Conservation (phyloP, 2,113 vertebrate genomes). For the Sylvicapra grimmia region DNA sequence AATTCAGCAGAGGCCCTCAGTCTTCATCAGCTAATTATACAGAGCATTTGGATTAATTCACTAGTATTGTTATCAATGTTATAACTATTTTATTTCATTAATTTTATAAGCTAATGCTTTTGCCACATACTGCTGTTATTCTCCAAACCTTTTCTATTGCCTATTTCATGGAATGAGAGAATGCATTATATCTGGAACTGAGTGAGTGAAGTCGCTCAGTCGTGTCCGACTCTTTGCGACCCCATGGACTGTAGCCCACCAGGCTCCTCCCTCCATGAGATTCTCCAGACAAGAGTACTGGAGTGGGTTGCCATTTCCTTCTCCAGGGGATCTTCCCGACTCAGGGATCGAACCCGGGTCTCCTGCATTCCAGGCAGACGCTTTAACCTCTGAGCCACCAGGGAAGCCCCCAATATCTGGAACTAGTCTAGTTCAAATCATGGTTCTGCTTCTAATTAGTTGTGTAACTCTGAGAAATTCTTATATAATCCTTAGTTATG, state of each 20-base stretch:
- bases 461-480: background rate
- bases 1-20: background rate
- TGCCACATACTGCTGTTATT: background rate
- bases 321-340: too few relatives aligned
- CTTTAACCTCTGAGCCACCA: too few relatives aligned
- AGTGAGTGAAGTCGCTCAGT: too few relatives aligned
- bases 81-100: slow-evolving; percentile 24
- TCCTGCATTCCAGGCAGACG: too few relatives aligned
- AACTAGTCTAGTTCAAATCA: background rate
- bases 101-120: slow-evolving; percentile 22
- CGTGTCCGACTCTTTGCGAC: too few relatives aligned
- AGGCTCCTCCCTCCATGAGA: too few relatives aligned
- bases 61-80: background rate
- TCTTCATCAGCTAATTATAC: slow-evolving; percentile 9
- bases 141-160: background rate
- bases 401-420: too few relatives aligned
- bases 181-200: background rate
- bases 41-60: slow-evolving; percentile 37
- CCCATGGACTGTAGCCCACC: too few relatives aligned
- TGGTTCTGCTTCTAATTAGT: background rate
- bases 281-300: too few relatives aligned
- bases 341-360: too few relatives aligned
- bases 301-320: too few relatives aligned
- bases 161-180: background rate
- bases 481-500: background rate